Evolutionary conservation across 2,888 invertebrate species (phyloP).

Genomic region (Spilosoma lubricipeda): DNA sequence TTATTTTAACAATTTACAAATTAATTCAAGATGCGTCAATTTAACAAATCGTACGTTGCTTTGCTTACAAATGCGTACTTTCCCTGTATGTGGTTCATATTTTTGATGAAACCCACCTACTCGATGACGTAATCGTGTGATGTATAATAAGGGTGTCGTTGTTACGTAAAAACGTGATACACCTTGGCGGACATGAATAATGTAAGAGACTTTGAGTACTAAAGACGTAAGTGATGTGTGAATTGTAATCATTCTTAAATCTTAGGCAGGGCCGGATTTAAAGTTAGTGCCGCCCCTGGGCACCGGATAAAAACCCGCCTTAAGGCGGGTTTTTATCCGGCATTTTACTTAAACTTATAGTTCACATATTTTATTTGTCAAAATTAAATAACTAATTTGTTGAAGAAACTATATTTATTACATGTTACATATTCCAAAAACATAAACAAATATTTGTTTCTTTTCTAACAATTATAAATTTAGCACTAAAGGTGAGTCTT

Average conservation of each 20-base stretch:
- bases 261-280: no score
- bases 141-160: conserved; percentile 12
- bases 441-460: no score
- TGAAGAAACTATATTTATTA: no score
- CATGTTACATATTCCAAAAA: no score
- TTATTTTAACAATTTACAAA: conserved; percentile 15
- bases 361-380: no score
- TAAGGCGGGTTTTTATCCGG: no score
- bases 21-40: conserved; percentile 28
- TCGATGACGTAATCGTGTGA: conserved; percentile 14
- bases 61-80: conserved; percentile 32
- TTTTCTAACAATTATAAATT: no score
- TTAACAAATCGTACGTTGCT: conserved; percentile 16
- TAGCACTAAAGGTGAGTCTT: no score
- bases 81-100: conserved; percentile 16
- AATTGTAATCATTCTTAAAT: neutral
- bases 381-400: no score
- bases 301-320: no score
- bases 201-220: neutral
- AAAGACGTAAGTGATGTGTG: neutral
- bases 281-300: no score
- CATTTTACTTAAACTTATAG: no score
- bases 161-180: conserved; percentile 7
- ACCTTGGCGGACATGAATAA: neutral
- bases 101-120: conserved; percentile 12